These are phyloP conservation scores for Cryptotis parvus DNA, from an alignment of 2,113 vertebrate species.

Conservation along the genomic window DNA sequence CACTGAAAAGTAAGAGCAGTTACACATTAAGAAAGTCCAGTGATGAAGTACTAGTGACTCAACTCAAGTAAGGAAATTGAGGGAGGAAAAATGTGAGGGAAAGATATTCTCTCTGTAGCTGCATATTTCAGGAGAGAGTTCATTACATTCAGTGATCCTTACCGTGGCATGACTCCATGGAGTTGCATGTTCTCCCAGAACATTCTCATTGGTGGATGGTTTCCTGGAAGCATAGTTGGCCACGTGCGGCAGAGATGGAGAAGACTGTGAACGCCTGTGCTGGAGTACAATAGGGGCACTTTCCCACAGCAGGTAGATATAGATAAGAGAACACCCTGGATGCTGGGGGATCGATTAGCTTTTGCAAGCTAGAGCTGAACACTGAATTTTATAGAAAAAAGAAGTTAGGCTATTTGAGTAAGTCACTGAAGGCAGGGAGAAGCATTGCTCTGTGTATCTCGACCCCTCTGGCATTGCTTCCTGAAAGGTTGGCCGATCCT, in stretches of 20 bases:
- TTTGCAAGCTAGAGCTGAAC: neutral
- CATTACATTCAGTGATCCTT: neutral
- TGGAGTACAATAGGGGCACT: neutral
- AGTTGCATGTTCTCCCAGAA: neutral
- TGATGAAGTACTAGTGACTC: neutral
- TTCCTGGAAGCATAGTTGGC: neutral
- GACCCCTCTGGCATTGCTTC: conserved; percentile 30
- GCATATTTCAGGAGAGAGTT: no score
- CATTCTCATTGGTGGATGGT: neutral
- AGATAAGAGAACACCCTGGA: neutral
- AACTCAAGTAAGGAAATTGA: neutral
- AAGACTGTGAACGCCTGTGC: neutral
- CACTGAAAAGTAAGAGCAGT: neutral
- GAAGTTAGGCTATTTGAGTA: neutral
- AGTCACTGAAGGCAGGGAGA: neutral
- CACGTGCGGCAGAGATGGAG: neutral
- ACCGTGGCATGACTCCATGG: neutral
- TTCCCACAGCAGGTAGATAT: neutral
- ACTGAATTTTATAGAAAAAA: neutral
- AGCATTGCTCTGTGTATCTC: neutral
- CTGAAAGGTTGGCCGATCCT: conserved; percentile 36
- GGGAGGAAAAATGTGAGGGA: neutral
- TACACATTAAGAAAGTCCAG: neutral
- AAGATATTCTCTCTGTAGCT: neutral
- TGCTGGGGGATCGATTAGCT: neutral